Evolutionary conservation across 2,113 vertebrate species (phyloP).

Genomic region (Elachura formosa): DNA sequence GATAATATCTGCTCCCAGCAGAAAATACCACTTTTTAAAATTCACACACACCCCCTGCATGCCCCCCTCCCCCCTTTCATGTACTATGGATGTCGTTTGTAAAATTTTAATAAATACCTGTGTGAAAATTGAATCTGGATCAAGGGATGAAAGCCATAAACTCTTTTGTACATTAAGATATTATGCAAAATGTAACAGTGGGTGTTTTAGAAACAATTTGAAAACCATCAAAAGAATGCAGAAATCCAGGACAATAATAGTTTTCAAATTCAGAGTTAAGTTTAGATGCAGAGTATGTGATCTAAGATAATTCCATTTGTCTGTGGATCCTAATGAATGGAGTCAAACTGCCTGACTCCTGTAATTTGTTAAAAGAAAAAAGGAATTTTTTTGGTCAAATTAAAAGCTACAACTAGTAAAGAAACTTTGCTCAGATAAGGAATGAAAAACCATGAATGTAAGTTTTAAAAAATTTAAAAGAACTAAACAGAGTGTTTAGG

Average conservation of each 20-base stretch:
- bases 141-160: neutral
- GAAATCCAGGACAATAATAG: neutral
- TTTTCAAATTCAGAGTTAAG: neutral
- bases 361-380: neutral
- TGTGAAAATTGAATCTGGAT: neutral
- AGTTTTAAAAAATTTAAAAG: neutral
- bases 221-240: neutral
- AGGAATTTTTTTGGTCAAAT: neutral
- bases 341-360: neutral
- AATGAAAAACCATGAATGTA: neutral
- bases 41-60: no score
- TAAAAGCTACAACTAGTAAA: neutral
- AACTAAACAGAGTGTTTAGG: neutral
- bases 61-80: accelerated
- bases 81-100: neutral
- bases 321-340: neutral
- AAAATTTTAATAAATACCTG: neutral
- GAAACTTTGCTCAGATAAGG: neutral
- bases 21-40: neutral
- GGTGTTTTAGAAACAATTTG: neutral
- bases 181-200: neutral
- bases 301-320: neutral
- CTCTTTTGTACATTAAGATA: neutral
- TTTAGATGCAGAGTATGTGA: neutral
- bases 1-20: neutral